Evolutionary conservation across 1,140 invertebrate genomes (phyloP).

Genomic region (Zaprionus taronus): DNA sequence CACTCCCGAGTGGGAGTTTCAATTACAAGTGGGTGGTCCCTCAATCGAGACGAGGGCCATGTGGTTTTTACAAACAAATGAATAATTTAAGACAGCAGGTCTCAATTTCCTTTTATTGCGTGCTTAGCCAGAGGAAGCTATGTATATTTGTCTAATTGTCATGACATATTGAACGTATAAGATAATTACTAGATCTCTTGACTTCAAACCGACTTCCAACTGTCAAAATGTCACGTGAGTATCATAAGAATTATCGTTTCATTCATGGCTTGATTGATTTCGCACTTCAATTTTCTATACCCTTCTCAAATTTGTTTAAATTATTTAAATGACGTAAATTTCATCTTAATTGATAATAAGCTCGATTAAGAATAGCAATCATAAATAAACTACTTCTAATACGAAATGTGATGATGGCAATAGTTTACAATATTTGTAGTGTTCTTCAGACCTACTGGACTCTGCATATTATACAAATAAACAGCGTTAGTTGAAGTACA

Average conservation of each 20-base stretch:
- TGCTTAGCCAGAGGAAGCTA: not conserved
- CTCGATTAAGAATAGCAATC: too few relatives aligned
- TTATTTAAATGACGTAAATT: too few relatives aligned
- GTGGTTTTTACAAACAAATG: constrained; percentile 36
- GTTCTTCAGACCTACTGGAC: too few relatives aligned
- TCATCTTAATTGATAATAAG: too few relatives aligned
- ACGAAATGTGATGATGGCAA: too few relatives aligned
- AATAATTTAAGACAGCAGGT: constrained; percentile 52
- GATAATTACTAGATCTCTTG: not conserved
- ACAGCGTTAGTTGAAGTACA: not conserved
- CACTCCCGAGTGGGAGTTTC: constrained; percentile 44
- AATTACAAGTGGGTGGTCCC: constrained; percentile 54
- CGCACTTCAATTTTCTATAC: too few relatives aligned
- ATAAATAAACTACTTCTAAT: too few relatives aligned
- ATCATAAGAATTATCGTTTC: not conserved
- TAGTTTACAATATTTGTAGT: too few relatives aligned
- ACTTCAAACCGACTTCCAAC: too few relatives aligned
- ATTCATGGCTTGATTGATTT: too few relatives aligned
- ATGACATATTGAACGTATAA: not conserved
- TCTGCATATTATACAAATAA: not conserved
- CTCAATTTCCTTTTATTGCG: not conserved
- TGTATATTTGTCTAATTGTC: not conserved
- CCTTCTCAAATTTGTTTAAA: too few relatives aligned
- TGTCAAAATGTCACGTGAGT: not conserved
- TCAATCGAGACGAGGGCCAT: not conserved